These are phyloP conservation scores for Mycalesis mineus DNA, from an alignment of 2,888 invertebrate species.

Conservation along the genomic window DNA sequence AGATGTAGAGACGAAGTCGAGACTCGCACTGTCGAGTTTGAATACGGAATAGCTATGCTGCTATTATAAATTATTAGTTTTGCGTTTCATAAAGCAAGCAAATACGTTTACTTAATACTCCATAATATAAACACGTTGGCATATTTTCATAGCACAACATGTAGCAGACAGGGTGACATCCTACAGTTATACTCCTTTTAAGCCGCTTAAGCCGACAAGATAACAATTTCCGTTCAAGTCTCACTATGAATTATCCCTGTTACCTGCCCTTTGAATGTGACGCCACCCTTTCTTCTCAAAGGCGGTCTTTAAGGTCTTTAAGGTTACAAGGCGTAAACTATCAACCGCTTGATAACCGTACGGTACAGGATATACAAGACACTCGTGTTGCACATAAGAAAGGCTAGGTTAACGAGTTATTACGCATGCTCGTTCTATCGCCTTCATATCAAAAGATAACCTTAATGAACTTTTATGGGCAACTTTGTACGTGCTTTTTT, in stretches of 20 bases:
- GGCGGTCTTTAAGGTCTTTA: constrained; percentile 13
- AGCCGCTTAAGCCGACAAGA: background rate
- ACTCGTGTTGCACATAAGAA: constrained; percentile 13
- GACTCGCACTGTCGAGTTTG: too few relatives aligned
- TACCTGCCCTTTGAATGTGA: background rate
- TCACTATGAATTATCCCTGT: constrained; percentile 2
- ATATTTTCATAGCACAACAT: background rate
- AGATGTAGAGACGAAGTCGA: too few relatives aligned
- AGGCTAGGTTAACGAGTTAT: constrained; percentile 21
- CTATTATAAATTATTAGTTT: too few relatives aligned
- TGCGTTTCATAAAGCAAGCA: too few relatives aligned
- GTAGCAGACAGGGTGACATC: background rate
- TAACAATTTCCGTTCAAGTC: constrained; percentile 10
- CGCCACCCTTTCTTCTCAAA: constrained; percentile 20
- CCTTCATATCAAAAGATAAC: constrained; percentile 16
- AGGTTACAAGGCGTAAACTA: constrained; percentile 26
- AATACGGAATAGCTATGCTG: too few relatives aligned
- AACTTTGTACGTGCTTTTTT: constrained; percentile 7
- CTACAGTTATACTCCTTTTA: background rate
- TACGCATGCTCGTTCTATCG: constrained; percentile 18
- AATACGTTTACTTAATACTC: too few relatives aligned
- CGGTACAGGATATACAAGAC: constrained; percentile 9
- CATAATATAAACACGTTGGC: background rate
- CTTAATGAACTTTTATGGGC: constrained; percentile 13
- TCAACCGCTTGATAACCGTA: constrained; percentile 20